These are phyloP conservation scores for Sphaerodactylus townsendi DNA, from an alignment of 2,113 vertebrate genomes.

Conservation along the genomic window DNA sequence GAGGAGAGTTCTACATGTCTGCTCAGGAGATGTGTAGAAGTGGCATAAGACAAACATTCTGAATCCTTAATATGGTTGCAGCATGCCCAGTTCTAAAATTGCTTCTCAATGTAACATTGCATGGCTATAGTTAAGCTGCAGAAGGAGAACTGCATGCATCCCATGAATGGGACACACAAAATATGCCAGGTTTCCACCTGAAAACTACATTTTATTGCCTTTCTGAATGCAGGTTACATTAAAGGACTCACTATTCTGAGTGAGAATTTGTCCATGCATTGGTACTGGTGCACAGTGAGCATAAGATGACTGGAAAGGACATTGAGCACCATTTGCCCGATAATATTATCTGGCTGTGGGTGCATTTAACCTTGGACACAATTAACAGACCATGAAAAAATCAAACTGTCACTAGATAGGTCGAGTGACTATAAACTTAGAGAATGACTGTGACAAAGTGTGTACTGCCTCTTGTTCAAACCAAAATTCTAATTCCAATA, in stretches of 20 bases:
- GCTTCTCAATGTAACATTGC: not conserved
- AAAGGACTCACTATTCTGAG: not conserved
- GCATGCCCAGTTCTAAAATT: not conserved
- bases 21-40: too few species aligned
- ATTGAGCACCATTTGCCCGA: not conserved
- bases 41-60: not conserved
- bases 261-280: not conserved
- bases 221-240: not conserved
- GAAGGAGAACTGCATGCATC: not conserved
- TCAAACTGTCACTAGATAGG: not conserved
- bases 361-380: not conserved
- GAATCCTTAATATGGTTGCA: not conserved
- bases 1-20: too few species aligned
- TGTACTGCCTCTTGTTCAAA: not conserved
- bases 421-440: not conserved
- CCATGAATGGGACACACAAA: not conserved
- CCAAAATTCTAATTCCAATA: conserved; percentile 22
- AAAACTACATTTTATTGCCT: not conserved
- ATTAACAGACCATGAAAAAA: not conserved
- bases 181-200: not conserved
- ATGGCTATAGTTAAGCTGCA: not conserved
- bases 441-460: not conserved
- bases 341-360: not conserved
- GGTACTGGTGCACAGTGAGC: not conserved
- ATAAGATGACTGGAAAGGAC: not conserved